phyloP scores from a whole-genome alignment of 2,797 vertebrate genomes.

The Pseudocheirus occidentalis region DNA sequence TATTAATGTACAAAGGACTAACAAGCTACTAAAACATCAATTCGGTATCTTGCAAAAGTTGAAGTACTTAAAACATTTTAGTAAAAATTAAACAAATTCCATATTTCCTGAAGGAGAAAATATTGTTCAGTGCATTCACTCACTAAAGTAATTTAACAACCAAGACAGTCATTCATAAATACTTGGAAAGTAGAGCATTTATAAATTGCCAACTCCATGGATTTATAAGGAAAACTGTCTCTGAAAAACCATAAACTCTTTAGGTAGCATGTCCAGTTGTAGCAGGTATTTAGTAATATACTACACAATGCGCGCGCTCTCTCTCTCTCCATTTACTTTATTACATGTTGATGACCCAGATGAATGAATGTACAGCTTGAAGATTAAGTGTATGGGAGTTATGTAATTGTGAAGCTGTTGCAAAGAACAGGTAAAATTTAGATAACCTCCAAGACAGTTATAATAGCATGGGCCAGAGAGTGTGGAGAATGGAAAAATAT shows the following conservation, averaged over 20 bases:
- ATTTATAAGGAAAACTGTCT: conserved; percentile 34
- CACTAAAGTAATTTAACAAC: background rate
- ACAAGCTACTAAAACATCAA: conserved; percentile 20
- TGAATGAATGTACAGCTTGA: background rate
- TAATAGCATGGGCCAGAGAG: conserved; percentile 45
- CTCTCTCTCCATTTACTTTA: background rate
- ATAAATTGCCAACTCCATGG: background rate
- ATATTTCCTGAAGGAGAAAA: conserved; percentile 17
- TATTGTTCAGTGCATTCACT: conserved; percentile 16
- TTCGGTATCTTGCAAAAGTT: conserved; percentile 29
- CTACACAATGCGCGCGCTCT: background rate
- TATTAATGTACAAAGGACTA: conserved; percentile 11
- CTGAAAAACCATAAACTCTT: background rate
- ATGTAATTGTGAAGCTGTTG: background rate
- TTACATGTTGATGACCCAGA: background rate
- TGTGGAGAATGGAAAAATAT: conserved; percentile 31
- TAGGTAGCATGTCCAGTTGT: background rate
- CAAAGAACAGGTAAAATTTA: conserved; percentile 13
- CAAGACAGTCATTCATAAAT: background rate
- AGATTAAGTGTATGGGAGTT: background rate
- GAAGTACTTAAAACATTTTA: conserved; percentile 42
- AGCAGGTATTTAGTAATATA: background rate
- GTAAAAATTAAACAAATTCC: conserved; percentile 27
- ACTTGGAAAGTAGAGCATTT: background rate
- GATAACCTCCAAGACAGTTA: conserved; percentile 26